Conservation (phyloP, 2,888 invertebrate genomes). For the Willowsia nigromaculata region DNA sequence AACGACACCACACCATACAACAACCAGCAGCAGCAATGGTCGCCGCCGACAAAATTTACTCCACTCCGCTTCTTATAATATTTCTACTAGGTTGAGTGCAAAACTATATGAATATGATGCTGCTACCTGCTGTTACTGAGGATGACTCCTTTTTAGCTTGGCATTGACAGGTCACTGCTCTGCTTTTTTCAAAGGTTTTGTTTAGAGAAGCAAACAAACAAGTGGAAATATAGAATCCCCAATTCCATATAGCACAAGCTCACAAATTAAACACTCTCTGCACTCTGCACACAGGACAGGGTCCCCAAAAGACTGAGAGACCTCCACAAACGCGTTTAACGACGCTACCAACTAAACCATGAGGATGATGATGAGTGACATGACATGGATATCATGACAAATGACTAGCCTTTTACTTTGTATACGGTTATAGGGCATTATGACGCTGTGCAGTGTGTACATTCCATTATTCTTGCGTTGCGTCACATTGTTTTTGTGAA, state of each 20-base stretch:
- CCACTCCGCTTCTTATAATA: not conserved
- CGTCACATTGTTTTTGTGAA: not conserved
- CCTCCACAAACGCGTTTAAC: not conserved
- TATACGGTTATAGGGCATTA: too few species aligned
- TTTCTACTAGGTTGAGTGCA: not conserved
- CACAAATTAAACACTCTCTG: not conserved
- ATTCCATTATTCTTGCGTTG: not conserved
- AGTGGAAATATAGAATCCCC: not conserved
- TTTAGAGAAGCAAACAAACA: not conserved
- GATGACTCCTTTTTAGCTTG: conserved; percentile 11
- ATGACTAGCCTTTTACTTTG: conserved; percentile 10
- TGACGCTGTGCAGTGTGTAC: not conserved
- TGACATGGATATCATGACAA: conserved; percentile 24
- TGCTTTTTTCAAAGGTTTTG: conserved; percentile 3
- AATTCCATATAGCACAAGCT: conserved; percentile 5
- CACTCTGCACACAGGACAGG: not conserved
- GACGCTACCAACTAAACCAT: not conserved
- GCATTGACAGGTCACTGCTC: conserved; percentile 67
- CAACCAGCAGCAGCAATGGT: too few species aligned
- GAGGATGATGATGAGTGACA: not conserved
- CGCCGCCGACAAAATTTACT: not conserved
- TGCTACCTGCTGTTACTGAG: not conserved
- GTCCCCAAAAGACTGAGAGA: not conserved
- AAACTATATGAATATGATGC: not conserved
- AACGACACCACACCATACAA: not conserved